Evolutionary conservation across 2,113 vertebrate genomes (phyloP).

Genomic region (Saccopteryx leptura): DNA sequence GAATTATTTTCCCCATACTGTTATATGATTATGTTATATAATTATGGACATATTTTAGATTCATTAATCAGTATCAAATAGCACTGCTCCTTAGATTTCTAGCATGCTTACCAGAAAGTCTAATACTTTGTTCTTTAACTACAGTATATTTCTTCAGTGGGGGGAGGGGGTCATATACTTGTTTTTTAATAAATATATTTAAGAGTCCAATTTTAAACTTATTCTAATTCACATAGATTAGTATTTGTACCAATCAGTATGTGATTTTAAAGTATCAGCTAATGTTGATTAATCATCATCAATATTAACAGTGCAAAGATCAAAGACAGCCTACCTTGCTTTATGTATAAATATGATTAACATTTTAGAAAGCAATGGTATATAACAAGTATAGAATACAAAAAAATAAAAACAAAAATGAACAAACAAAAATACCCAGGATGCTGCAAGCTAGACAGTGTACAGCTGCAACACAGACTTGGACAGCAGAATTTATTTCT

Average conservation of each 20-base stretch:
- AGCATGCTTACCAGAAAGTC: background rate
- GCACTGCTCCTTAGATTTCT: background rate
- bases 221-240: background rate
- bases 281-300: background rate
- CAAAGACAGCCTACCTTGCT: background rate
- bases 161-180: background rate
- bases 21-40: too few species aligned
- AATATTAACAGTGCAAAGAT: background rate
- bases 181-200: background rate
- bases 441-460: background rate
- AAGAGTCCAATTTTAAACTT: background rate
- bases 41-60: background rate
- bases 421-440: background rate
- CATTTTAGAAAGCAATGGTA: background rate
- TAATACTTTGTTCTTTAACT: slow-evolving; percentile 6
- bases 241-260: background rate
- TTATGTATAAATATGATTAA: background rate
- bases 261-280: slow-evolving; percentile 12
- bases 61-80: background rate
- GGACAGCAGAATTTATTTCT: background rate
- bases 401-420: background rate
- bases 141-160: background rate
- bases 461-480: background rate
- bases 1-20: too few species aligned
- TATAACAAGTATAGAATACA: background rate